Evolutionary conservation across 2,113 vertebrate species (phyloP), one percentile per base, ranked within the genome.

Genomic region (Ailuropoda melanoleuca): DNA sequence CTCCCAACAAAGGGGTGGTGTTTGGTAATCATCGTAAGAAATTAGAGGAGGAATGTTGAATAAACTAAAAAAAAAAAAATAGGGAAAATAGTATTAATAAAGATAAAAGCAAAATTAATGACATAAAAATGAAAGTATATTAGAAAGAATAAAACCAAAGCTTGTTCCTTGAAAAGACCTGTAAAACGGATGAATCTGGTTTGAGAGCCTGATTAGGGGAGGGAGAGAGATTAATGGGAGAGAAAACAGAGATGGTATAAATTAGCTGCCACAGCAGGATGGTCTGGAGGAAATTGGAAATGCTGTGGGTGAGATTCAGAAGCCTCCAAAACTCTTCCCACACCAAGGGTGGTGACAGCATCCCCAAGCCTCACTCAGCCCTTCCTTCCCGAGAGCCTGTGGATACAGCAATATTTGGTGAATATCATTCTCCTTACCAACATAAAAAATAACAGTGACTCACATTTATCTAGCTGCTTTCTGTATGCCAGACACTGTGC

Each of bases 221-320:
- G 58, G n/a, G 82, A 8, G 56, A 82, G 48, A 66, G 77, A 95
- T 91, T 90, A 98, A 91, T 84, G 68, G 85, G 89, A 82, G 78
- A 74, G 96, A 85, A 96, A 86, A 95, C 88, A 90, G 81, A 88
- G 95, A 88, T 60, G 77, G 86, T 72, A 37, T 94, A 88, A 93
- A 97, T 96, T 84, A 94, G 90, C 94, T 68, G 85, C 91, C 81
- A 88, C 81, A 75, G 85, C 93, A 88, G 90, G 91, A 75, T 84
- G 84, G 43, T 58, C 10, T 43, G 56, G 88, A 88, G 77, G 81
- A 96, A 77, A 86, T 96, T n/a, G 64, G 26, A 97, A 96, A 91
- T 80, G 85, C 0, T 43, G 90, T 56, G 21, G 89, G 88, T 88
- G 90, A 85, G 70, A 56, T 70, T 94, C 50, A 37, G 77, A 77